phyloP scores from a whole-genome alignment of 1,140 invertebrate species.

The Brachionus koreanus region DNA sequence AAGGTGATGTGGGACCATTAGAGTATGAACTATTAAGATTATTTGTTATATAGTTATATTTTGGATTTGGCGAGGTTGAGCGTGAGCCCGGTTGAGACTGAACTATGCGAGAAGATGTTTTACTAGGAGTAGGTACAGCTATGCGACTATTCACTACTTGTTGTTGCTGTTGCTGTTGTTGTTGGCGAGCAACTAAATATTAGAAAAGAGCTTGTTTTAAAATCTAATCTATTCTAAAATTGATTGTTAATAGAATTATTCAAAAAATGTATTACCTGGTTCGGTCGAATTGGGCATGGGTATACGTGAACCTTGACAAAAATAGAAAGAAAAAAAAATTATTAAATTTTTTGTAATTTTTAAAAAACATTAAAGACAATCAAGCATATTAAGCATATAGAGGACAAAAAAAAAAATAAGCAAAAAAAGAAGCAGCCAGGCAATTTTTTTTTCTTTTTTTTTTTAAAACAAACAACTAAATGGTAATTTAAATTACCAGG shows the following conservation, averaged over 20 bases:
- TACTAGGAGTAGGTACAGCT: constrained; percentile 24
- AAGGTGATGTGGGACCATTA: constrained; percentile 5
- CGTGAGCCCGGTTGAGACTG: constrained; percentile 45
- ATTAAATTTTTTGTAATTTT: no score
- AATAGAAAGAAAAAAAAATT: background rate
- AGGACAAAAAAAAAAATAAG: background rate
- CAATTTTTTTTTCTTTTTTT: background rate
- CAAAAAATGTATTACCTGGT: background rate
- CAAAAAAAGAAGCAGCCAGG: background rate
- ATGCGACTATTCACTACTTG: constrained; percentile 19
- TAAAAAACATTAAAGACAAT: no score
- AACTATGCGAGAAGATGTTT: background rate
- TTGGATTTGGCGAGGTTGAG: constrained; percentile 45
- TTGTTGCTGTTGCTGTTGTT: no score
- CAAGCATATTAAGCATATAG: background rate
- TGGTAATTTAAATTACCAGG: constrained; percentile 26
- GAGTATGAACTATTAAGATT: constrained; percentile 2
- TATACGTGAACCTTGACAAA: background rate
- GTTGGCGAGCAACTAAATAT: background rate
- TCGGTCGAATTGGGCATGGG: background rate
- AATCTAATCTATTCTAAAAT: background rate
- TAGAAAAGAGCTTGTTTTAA: background rate
- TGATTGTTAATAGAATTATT: no score
- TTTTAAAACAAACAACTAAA: background rate
- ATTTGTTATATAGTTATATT: constrained; percentile 34